These are phyloP conservation scores for Clanis bilineata DNA, from an alignment of 2,888 invertebrate genomes.

Conservation along the genomic window DNA sequence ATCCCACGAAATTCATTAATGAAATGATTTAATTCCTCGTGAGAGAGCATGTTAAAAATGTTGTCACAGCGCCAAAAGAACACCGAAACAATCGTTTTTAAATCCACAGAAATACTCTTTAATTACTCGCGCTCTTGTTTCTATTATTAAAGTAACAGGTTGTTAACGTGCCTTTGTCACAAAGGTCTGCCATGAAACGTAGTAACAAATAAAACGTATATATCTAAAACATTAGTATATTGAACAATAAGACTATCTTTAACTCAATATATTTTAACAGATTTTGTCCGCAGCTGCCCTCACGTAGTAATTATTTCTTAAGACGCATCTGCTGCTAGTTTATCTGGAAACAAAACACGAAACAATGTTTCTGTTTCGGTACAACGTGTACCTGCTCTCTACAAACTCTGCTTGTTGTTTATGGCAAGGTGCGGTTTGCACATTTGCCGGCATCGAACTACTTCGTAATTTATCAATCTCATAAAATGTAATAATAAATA, in stretches of 20 bases:
- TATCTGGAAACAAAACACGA: no score
- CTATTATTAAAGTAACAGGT: slow-evolving; percentile 11
- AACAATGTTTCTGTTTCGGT: no score
- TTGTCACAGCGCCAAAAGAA: slow-evolving; percentile 32
- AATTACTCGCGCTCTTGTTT: slow-evolving; percentile 17
- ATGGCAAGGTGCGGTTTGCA: no score
- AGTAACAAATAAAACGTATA: background rate
- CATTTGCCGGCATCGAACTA: no score
- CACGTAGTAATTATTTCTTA: no score
- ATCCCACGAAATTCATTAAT: slow-evolving; percentile 14
- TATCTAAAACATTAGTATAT: background rate
- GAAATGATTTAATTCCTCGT: slow-evolving; percentile 24
- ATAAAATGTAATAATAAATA: no score
- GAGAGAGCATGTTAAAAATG: slow-evolving; percentile 26
- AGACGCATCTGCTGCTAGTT: no score
- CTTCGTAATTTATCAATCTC: no score
- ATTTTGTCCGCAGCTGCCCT: no score
- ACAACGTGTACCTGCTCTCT: no score
- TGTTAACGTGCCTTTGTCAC: slow-evolving; percentile 3
- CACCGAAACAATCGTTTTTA: slow-evolving; percentile 21
- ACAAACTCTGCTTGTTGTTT: no score
- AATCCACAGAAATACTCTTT: slow-evolving; percentile 18
- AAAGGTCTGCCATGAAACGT: slow-evolving; percentile 5
- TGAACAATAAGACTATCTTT: background rate
- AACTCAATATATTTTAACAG: no score